Evolutionary conservation across 2,797 vertebrate species (phyloP), one percentile per base, ranked within the genome.

Genomic region (Hoplostethus mediterraneus): DNA sequence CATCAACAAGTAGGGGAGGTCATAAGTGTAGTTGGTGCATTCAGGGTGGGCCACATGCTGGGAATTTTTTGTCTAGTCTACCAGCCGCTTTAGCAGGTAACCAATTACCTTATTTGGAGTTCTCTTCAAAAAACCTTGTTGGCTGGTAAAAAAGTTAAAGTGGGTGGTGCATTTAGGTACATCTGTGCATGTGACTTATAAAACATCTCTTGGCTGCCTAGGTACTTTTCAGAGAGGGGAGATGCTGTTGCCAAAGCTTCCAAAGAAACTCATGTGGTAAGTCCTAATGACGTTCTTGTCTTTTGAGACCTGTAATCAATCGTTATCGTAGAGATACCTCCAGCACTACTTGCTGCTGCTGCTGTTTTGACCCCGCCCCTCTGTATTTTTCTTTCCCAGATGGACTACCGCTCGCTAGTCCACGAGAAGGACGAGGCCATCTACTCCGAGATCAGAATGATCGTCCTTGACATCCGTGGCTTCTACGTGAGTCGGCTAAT

Each of bases 221-320:
- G 97, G 82, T 97, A 97, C 83, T 96, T 96, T 62, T 92, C 90
- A 42, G 97, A 98, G 84, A 93, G 96, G 5, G 97, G 96, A n/a
- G 97, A 98, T 3, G 95, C 96, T 3, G 96, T 97, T 0, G 96
- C 94, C 36, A 98, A 98, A 92, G 97, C 96, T 2, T 97, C 96
- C 65, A 98, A 98, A 90, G 96, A 97, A 0, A 97, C 94, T 0
- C 96, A 98, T 30, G 97, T 98, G 93, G 96, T 97, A 54, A 94
- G 95, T 71, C 3, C 57, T 54, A 4, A 17, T 5, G 0, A 25
- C 21, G 8, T 11, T 38, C 4, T 16, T 0, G 2, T 9, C n/a
- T 54, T 28, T 25, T 16, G 30, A 54, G 13, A 53, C 11, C 12
- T 30, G 12, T 51, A 25, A 40, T 16, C 38, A 44, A 12, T 7